phyloP scores from a whole-genome alignment of 2,113 vertebrate species.

The Pelodiscus sinensis region DNA sequence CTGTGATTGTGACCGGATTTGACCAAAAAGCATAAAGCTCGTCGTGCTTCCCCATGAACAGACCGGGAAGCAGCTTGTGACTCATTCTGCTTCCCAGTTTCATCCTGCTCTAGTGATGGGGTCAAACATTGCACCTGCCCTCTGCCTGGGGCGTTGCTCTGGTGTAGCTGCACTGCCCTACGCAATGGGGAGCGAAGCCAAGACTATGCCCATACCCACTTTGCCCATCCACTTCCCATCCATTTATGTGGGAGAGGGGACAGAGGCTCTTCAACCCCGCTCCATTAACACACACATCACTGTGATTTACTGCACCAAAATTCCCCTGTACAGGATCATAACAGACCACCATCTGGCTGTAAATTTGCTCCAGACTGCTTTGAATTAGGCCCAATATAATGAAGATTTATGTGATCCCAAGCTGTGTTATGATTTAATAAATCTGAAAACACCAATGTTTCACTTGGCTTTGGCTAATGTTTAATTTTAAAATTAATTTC shows the following conservation, averaged over 20 bases:
- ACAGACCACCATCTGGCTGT: not conserved
- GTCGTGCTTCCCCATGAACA: not conserved
- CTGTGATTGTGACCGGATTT: not conserved
- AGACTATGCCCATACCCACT: not conserved
- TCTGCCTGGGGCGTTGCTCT: not conserved
- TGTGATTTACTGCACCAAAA: not conserved
- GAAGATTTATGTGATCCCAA: not conserved
- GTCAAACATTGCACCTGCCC: not conserved
- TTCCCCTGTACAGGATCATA: not conserved
- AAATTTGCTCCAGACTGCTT: not conserved
- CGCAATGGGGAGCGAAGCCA: not conserved
- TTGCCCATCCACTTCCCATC: not conserved
- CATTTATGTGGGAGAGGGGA: not conserved
- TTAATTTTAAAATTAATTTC: not conserved
- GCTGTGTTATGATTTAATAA: not conserved
- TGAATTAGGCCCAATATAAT: not conserved
- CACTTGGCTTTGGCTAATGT: not conserved
- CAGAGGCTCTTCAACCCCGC: not conserved
- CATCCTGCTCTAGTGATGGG: not conserved
- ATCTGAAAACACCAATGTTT: not conserved
- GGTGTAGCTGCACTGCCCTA: not conserved
- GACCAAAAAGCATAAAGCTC: not conserved
- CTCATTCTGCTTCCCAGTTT: not conserved
- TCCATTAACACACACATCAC: not conserved
- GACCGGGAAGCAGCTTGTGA: accelerated